A percentile compares a stretch with the other conserved stretches of the same genome.
Conservation (phyloP, 2,888 invertebrate genomes). For the Heteropelma amictum region DNA sequence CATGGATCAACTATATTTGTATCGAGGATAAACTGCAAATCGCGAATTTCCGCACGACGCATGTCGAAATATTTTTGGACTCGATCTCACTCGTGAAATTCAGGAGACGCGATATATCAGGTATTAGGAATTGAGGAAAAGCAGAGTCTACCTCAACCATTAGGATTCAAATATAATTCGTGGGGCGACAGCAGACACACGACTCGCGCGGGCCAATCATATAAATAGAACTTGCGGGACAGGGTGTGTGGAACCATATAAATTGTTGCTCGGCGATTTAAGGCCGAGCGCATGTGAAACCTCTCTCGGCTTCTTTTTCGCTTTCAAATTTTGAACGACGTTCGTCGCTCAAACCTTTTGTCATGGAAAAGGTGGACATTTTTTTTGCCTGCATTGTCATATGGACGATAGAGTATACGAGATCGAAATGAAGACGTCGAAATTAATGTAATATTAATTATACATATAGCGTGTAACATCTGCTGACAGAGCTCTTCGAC, state of each 20-base stretch:
- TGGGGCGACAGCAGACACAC: conserved; percentile 49
- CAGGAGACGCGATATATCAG: conserved; percentile 28
- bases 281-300: conserved; percentile 55
- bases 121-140: conserved; percentile 36
- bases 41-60: not conserved
- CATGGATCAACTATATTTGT: no score
- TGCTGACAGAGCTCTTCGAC: no score
- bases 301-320: conserved; percentile 25
- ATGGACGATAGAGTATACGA: not conserved
- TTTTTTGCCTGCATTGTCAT: not conserved
- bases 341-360: conserved; percentile 22
- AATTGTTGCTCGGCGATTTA: conserved; percentile 72
- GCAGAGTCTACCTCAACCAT: conserved; percentile 38
- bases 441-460: conserved; percentile 10
- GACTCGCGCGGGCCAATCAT: conserved; percentile 64
- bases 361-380: no score
- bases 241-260: conserved; percentile 70
- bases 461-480: not conserved
- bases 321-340: not conserved
- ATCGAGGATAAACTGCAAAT: not conserved
- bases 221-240: conserved; percentile 74
- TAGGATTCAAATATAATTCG: conserved; percentile 31
- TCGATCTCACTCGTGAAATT: not conserved
- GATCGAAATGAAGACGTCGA: not conserved
- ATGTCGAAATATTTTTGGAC: not conserved